These are phyloP conservation scores for Trichogramma pretiosum DNA, from an alignment of 1,140 invertebrate genomes.

Conservation along the genomic window DNA sequence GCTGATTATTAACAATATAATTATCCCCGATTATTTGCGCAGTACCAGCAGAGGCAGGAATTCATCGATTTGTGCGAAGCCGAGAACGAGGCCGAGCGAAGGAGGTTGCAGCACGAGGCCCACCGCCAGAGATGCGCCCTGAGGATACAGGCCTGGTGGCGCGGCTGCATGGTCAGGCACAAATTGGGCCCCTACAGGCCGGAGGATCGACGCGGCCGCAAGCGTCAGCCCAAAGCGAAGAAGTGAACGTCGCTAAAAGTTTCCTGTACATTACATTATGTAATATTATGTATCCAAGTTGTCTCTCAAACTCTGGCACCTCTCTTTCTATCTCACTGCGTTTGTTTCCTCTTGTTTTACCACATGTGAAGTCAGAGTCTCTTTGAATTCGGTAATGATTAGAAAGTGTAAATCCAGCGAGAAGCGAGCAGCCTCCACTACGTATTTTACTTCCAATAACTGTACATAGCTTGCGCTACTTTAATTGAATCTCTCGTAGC, in stretches of 20 bases:
- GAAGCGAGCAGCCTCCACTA: too few species aligned
- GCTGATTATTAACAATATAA: not conserved
- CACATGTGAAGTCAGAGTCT: too few species aligned
- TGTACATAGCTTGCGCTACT: too few species aligned
- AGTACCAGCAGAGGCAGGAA: slow-evolving; percentile 35
- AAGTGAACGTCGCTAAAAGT: too few species aligned
- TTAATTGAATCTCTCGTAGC: too few species aligned
- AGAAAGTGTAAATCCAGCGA: too few species aligned
- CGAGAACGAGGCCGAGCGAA: slow-evolving; percentile 30
- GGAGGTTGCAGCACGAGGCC: slow-evolving; percentile 29
- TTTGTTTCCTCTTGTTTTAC: too few species aligned
- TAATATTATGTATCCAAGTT: too few species aligned
- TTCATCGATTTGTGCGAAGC: slow-evolving; percentile 40
- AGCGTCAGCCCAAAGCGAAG: slow-evolving; percentile 41
- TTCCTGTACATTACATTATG: slow-evolving; percentile 16
- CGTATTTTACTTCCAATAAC: too few species aligned
- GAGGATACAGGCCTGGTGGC: slow-evolving; percentile 61
- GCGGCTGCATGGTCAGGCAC: slow-evolving; percentile 57
- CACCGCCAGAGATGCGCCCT: slow-evolving; percentile 33
- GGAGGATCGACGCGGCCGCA: slow-evolving; percentile 47
- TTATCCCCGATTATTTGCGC: too few species aligned
- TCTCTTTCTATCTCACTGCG: too few species aligned
- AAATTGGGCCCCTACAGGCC: slow-evolving; percentile 52
- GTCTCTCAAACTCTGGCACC: not conserved
- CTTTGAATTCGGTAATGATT: too few species aligned